Evolutionary conservation across 2,888 invertebrate species (phyloP).

Genomic region (Protonemura montana): DNA sequence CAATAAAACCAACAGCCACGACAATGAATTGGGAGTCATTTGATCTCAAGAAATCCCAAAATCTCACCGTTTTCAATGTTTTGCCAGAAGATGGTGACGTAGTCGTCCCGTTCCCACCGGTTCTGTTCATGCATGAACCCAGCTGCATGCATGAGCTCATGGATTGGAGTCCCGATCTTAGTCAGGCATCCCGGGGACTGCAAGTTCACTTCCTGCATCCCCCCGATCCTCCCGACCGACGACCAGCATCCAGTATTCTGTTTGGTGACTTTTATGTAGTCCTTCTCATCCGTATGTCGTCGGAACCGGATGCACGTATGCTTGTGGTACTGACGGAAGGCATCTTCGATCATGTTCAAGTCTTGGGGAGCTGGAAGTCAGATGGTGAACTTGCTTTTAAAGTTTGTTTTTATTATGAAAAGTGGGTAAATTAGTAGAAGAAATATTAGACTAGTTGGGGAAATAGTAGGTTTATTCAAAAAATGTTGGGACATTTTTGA

Average conservation of each 20-base stretch:
- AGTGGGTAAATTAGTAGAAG: too few species aligned
- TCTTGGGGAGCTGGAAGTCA: constrained; percentile 65
- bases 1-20: too few species aligned
- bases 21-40: too few species aligned
- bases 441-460: too few species aligned
- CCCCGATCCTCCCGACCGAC: constrained; percentile 75
- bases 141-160: constrained; percentile 80
- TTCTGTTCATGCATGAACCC: constrained; percentile 87
- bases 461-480: too few species aligned
- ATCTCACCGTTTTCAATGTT: constrained; percentile 71
- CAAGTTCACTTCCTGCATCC: constrained; percentile 61
- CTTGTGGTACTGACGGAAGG: constrained; percentile 78
- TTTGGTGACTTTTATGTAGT: constrained; percentile 75
- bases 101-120: constrained; percentile 76
- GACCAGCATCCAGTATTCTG: constrained; percentile 84
- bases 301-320: constrained; percentile 78
- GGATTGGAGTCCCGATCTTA: constrained; percentile 77
- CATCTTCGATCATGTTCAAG: constrained; percentile 68
- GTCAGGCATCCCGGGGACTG: constrained; percentile 77
- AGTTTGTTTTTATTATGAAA: too few species aligned
- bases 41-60: too few species aligned
- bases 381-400: too few species aligned
- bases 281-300: constrained; percentile 67
- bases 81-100: constrained; percentile 69
- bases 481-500: too few species aligned